Percentiles rank a stretch among this genome's conserved stretches.
phyloP scores from a whole-genome alignment of 2,797 vertebrate genomes.

The Ctenochaetus hawaiiensis region DNA sequence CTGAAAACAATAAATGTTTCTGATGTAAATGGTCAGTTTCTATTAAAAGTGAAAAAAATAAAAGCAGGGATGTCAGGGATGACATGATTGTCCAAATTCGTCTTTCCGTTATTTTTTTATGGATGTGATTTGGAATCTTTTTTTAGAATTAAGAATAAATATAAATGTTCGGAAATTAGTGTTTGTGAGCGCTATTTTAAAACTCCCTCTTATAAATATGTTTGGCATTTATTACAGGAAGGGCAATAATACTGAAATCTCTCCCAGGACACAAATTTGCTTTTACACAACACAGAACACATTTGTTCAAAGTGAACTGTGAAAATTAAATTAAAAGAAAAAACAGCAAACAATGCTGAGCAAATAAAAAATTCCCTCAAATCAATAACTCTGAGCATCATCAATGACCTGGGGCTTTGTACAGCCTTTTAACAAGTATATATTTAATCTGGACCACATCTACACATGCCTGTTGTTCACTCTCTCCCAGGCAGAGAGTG shows the following conservation, averaged over 20 bases:
- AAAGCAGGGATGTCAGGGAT: background rate
- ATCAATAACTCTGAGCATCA: slow-evolving; percentile 64
- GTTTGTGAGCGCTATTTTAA: slow-evolving; percentile 9
- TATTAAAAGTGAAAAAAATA: slow-evolving; percentile 1
- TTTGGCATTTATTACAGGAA: background rate
- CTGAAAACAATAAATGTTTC: slow-evolving; percentile 40
- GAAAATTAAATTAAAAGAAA: slow-evolving; percentile 22
- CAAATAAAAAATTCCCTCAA: slow-evolving; percentile 33
- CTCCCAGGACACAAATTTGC: background rate
- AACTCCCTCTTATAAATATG: background rate
- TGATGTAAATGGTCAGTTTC: slow-evolving; percentile 17
- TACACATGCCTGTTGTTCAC: slow-evolving; percentile 52
- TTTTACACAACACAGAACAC: slow-evolving; percentile 8
- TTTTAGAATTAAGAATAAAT: slow-evolving; percentile 10
- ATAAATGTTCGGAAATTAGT: background rate
- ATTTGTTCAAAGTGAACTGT: slow-evolving; percentile 22
- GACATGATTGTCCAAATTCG: slow-evolving; percentile 1
- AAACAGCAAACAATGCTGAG: slow-evolving; percentile 11
- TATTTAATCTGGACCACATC: slow-evolving; percentile 74
- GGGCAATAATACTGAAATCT: background rate
- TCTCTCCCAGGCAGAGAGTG: slow-evolving; percentile 72
- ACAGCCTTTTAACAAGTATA: slow-evolving; percentile 68
- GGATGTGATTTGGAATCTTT: background rate
- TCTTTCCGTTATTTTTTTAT: background rate
- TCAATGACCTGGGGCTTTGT: slow-evolving; percentile 58